Evolutionary conservation across 2,797 vertebrate species (phyloP).

Genomic region (Sarcoramphus papa): DNA sequence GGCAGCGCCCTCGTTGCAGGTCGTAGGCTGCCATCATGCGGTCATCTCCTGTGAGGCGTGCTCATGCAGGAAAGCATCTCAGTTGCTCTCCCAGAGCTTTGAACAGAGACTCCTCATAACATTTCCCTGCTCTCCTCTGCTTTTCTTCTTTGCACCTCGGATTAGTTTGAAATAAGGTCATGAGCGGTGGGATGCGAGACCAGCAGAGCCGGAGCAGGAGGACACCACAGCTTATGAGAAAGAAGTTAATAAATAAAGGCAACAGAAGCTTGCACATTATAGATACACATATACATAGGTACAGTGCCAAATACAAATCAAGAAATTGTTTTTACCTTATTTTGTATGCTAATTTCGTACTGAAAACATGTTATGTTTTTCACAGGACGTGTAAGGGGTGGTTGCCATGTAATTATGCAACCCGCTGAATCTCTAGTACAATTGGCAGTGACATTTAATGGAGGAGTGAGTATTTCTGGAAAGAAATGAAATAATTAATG

Average conservation of each 20-base stretch:
- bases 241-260: not conserved
- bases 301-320: not conserved
- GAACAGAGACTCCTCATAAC: not conserved
- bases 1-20: not conserved
- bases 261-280: not conserved
- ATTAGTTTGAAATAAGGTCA: not conserved
- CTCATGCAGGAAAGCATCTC: not conserved
- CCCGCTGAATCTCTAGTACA: not conserved
- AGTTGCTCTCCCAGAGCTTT: not conserved
- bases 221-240: not conserved
- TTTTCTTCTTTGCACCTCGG: not conserved
- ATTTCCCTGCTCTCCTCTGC: not conserved
- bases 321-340: constrained; percentile 4
- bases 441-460: constrained; percentile 7
- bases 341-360: constrained; percentile 48
- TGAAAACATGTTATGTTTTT: rapidly evolving
- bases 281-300: not conserved
- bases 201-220: not conserved
- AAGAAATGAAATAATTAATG: not conserved
- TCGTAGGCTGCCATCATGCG: not conserved
- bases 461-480: constrained; percentile 58
- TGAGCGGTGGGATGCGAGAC: not conserved
- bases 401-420: constrained; percentile 46
- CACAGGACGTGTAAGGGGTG: not conserved
- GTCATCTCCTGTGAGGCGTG: too few relatives aligned